Evolutionary conservation across 92 coral and sea anemone genomes (phyloP).

Genomic region (Scolanthus callimorphus): DNA sequence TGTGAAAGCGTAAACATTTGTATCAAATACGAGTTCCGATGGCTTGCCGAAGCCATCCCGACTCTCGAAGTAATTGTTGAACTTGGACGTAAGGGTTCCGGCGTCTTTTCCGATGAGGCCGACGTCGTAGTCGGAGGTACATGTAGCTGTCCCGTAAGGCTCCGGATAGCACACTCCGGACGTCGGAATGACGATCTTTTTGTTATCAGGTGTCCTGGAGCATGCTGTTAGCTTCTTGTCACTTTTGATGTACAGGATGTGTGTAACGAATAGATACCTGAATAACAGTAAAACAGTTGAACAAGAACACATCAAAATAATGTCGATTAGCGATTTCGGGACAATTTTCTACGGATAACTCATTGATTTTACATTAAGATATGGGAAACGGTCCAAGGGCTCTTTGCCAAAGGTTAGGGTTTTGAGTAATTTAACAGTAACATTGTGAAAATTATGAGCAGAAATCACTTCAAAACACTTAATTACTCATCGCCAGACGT

Average conservation of each 20-base stretch:
- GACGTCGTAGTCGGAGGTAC: conserved; percentile 49
- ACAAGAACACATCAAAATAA: too few species aligned
- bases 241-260: conserved; percentile 24
- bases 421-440: too few species aligned
- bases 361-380: too few species aligned
- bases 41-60: conserved; percentile 9
- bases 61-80: conserved; percentile 16
- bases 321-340: too few species aligned
- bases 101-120: conserved; percentile 31
- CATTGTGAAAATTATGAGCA: too few species aligned
- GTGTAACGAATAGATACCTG: conserved; percentile 40
- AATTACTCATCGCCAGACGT: too few species aligned
- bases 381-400: too few species aligned
- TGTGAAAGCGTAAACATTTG: conserved; percentile 42
- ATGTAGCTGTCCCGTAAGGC: conserved; percentile 39
- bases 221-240: conserved; percentile 9
- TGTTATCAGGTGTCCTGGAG: background rate
- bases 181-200: background rate
- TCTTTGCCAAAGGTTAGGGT: too few species aligned
- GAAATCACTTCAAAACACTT: too few species aligned
- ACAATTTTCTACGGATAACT: too few species aligned
- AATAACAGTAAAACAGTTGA: too few species aligned
- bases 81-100: conserved; percentile 14
- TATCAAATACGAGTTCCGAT: conserved; percentile 45
- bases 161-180: conserved; percentile 35